A percentile compares a stretch with the other conserved stretches of the same genome.
Evolutionary conservation across 2,113 vertebrate species (phyloP).

Genomic region (Aythya baeri): DNA sequence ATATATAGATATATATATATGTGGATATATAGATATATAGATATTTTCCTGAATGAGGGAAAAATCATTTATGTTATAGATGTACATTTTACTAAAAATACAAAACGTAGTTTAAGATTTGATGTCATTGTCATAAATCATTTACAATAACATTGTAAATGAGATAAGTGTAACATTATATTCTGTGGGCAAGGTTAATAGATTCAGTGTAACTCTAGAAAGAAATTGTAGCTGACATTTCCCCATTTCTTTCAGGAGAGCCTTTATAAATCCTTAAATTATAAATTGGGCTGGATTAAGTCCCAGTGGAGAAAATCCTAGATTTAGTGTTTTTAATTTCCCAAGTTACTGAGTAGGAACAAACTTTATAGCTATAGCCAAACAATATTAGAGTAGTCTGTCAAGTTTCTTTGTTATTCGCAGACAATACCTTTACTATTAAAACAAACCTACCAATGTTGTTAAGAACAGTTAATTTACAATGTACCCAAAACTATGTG

Average conservation of each 20-base stretch:
- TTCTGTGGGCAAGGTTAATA: conserved; percentile 74
- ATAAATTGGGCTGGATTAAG: conserved; percentile 71
- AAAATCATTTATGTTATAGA: conserved; percentile 40
- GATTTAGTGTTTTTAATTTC: conserved; percentile 78
- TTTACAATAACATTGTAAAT: conserved; percentile 65
- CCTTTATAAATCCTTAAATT: conserved; percentile 71
- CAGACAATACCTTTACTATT: conserved; percentile 2
- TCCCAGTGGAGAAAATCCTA: conserved; percentile 71
- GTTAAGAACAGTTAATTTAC: not conserved
- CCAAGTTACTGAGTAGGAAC: conserved; percentile 71
- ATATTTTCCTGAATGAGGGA: conserved; percentile 29
- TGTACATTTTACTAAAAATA: conserved; percentile 59
- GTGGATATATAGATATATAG: too few species aligned
- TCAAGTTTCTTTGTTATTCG: conserved; percentile 47
- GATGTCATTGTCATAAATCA: conserved; percentile 58
- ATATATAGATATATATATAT: too few species aligned
- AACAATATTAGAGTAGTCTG: conserved; percentile 17
- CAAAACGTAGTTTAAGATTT: conserved; percentile 62
- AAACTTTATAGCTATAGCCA: conserved; percentile 53
- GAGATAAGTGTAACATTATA: conserved; percentile 71
- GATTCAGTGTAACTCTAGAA: conserved; percentile 71
- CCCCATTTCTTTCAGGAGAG: conserved; percentile 71
- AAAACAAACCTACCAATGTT: not conserved
- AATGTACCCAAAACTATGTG: not conserved
- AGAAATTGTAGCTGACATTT: conserved; percentile 73